Evolutionary conservation across 1,140 invertebrate species (phyloP).

Genomic region (Campoletis sonorensis): DNA sequence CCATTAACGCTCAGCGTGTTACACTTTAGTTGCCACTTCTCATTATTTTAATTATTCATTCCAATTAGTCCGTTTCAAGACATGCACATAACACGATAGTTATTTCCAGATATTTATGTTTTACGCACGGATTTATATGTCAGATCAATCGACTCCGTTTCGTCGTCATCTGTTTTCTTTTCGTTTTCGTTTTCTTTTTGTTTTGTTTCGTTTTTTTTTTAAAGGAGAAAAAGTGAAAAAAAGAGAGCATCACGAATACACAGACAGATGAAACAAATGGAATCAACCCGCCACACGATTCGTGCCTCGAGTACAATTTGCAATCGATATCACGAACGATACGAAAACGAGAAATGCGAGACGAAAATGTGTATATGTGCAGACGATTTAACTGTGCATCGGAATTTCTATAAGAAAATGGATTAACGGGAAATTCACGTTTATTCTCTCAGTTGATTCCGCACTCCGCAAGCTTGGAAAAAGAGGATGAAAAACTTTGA

Average conservation of each 20-base stretch:
- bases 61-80: too few relatives aligned
- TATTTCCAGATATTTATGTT: too few relatives aligned
- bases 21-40: too few relatives aligned
- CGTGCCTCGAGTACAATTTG: not conserved
- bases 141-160: too few relatives aligned
- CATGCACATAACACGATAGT: too few relatives aligned
- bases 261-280: not conserved
- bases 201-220: not conserved
- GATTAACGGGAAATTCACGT: not conserved
- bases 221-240: not conserved
- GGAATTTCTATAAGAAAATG: not conserved
- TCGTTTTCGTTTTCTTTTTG: too few relatives aligned
- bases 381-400: not conserved
- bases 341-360: not conserved
- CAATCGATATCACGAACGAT: conserved; percentile 1
- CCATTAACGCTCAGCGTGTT: too few relatives aligned
- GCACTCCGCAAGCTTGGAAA: not conserved
- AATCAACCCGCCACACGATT: not conserved
- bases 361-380: not conserved
- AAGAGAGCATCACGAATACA: not conserved
- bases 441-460: not conserved
- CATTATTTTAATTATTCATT: too few relatives aligned
- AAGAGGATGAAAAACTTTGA: not conserved
- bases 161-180: too few relatives aligned
- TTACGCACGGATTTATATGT: too few relatives aligned